Base-by-base conservation (phyloP, 1,140 invertebrate genomes). In the Drosophila mojavensis region DNA sequence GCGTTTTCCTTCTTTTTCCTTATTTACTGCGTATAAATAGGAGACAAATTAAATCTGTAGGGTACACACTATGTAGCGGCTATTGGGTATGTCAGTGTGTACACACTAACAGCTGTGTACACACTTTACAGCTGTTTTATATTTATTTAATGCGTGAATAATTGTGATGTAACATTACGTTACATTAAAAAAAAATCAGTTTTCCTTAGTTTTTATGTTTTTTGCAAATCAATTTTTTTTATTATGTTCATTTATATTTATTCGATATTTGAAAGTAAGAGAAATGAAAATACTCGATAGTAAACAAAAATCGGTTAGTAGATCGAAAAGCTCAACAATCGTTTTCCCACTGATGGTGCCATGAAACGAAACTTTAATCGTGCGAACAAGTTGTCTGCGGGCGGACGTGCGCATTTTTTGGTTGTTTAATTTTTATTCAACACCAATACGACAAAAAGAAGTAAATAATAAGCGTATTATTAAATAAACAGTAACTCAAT, bases 311-410 rank as follows among this genome's bases (percentile, higher is more conserved):
- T 69, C 60, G 67, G 13, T 5, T 36, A 13, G 10, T 13, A 26
- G 7, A 9, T 30, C 15, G 13, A 62, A 70, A 70, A 70, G 67
- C 60, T 64, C 24, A 47, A 5, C 41, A 41, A 54, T 56, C 68
- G 45, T 41, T 50, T 26, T 33, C 15, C 11, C 15, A 63, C 26
- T 51, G 41, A 17, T 36, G 50, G 10, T 43, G 43, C 24, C 53
- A 13, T 56, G 20, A 39, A 51, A 15, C n/a, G 30, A 20, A 17
- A 43, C 15, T 56, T 73, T 55, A 88, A 79, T 84, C 84, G 80
- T 88, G 63, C 76, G 73, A 86, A 79, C 63, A 83, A 88, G 63
- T 88, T 75, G 83, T 89, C 84, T 89, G 84, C 84, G 64, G 73
- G 84, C 84, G 72, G 83, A 89, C 84, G 83, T 84, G 60, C 83